These are phyloP conservation scores for Pyrrhia umbra DNA, from an alignment of 2,888 invertebrate species.

Conservation along the genomic window DNA sequence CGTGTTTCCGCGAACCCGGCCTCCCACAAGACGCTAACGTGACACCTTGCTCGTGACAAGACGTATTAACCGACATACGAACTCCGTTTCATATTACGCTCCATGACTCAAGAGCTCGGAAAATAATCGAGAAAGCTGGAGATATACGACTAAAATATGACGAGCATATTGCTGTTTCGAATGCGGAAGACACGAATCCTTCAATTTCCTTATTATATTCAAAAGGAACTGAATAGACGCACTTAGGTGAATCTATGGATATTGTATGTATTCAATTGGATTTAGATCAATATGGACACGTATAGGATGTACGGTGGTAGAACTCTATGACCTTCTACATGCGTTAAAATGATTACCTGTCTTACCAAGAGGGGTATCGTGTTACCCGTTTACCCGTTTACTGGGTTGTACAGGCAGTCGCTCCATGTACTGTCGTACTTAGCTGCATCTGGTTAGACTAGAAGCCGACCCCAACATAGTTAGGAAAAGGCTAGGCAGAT, in stretches of 20 bases:
- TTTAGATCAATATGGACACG: neutral
- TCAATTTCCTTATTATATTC: neutral
- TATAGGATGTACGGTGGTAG: no score
- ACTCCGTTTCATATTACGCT: conserved; percentile 6
- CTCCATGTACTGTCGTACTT: no score
- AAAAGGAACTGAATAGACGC: neutral
- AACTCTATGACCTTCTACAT: no score
- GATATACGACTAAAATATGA: conserved; percentile 3
- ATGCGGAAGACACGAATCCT: neutral
- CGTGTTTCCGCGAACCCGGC: neutral
- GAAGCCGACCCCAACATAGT: no score
- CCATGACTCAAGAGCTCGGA: conserved; percentile 13
- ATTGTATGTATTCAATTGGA: neutral
- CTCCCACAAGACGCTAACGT: conserved; percentile 17
- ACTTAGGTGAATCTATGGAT: neutral
- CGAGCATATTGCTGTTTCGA: conserved; percentile 6
- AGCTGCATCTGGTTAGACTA: no score
- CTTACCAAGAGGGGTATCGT: no score
- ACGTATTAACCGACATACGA: conserved; percentile 17
- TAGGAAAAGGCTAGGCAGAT: no score
- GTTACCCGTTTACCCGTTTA: no score
- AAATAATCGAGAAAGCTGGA: conserved; percentile 15
- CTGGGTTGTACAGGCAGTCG: no score
- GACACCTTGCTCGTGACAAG: conserved; percentile 24
- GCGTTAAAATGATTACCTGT: no score